Evolutionary conservation across 2,888 invertebrate species (phyloP), one percentile per base, ranked within the genome.

Genomic region (Muscina levida): DNA sequence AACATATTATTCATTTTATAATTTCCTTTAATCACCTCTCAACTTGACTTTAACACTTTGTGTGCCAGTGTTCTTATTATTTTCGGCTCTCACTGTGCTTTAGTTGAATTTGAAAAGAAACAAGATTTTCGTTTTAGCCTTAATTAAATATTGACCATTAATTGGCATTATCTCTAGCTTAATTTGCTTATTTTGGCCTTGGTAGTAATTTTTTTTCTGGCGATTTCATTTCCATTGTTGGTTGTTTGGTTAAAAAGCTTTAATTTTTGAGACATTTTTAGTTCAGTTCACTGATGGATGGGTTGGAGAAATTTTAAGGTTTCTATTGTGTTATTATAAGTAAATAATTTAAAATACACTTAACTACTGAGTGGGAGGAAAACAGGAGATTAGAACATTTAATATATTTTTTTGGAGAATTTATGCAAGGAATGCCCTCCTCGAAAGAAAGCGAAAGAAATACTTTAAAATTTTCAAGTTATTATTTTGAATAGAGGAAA

Each of bases 71-170:
- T 68, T 42, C 10, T 15, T 42, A 51, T n/a, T 24, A 15, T 53
- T 37, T 39, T n/a, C 31, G 13, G n/a, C 22, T 17, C 17, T 39
- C 19, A 39, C 39, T 37, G 51, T 53, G n/a, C n/a, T 17, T 67
- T 17, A 51, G 67, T 5, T 31, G 31, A 67, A 51, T 31, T 68
- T 39, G n/a, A 37, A 24, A 42, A 48, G n/a, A 1, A 24, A 53
- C n/a, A 39, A 8, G 24, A 42, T 22, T 68, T 68, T 67, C 31
- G 39, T 67, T 24, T 67, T 56, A 68, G 68, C 68, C 67, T 67
- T 67, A 67, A 67, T 51, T 67, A 22, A 37, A 8, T 56, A 68
- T 68, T 68, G 53, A 68, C 53, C 53, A 31, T 68, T 53, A 68
- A 68, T 68, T 68, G 68, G 67, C 51, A 19, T 67, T 51, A 48